phyloP scores from a whole-genome alignment of 2,797 vertebrate genomes.

The Helicolenus hilgendorfi region DNA sequence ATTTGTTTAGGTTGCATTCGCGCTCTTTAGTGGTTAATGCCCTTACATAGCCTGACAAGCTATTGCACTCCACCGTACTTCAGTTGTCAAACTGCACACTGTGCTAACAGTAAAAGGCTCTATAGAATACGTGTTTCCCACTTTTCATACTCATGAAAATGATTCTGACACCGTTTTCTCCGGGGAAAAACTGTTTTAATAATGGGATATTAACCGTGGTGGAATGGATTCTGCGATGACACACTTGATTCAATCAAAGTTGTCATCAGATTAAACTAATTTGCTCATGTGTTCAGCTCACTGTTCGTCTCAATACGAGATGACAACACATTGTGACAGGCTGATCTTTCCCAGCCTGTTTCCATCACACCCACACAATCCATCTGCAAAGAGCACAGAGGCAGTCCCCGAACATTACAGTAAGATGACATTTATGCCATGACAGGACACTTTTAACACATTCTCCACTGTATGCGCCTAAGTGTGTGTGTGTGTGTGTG shows the following conservation, averaged over 20 bases:
- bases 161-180: not conserved
- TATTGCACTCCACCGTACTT: too few relatives aligned
- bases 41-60: too few relatives aligned
- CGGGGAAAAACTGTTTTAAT: not conserved
- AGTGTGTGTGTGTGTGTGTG: slow-evolving; percentile 18
- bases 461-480: slow-evolving; percentile 25
- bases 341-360: slow-evolving; percentile 73
- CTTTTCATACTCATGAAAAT: not conserved
- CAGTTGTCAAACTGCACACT: too few relatives aligned
- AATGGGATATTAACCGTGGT: slow-evolving; percentile 8
- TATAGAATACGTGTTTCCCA: not conserved
- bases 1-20: too few relatives aligned
- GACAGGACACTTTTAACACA: slow-evolving; percentile 77
- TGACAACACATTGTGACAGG: slow-evolving; percentile 68
- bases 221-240: not conserved
- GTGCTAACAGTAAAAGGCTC: not conserved
- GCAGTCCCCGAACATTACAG: slow-evolving; percentile 63
- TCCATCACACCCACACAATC: slow-evolving; percentile 62
- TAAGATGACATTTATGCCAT: slow-evolving; percentile 87
- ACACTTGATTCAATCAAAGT: slow-evolving; percentile 26
- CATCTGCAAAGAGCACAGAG: slow-evolving; percentile 70
- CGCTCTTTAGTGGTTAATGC: too few relatives aligned
- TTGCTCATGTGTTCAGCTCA: slow-evolving; percentile 31
- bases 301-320: slow-evolving; percentile 40
- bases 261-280: slow-evolving; percentile 28